These are phyloP conservation scores for Listrodromus nycthemerus DNA, from an alignment of 2,888 invertebrate genomes.

Conservation along the genomic window DNA sequence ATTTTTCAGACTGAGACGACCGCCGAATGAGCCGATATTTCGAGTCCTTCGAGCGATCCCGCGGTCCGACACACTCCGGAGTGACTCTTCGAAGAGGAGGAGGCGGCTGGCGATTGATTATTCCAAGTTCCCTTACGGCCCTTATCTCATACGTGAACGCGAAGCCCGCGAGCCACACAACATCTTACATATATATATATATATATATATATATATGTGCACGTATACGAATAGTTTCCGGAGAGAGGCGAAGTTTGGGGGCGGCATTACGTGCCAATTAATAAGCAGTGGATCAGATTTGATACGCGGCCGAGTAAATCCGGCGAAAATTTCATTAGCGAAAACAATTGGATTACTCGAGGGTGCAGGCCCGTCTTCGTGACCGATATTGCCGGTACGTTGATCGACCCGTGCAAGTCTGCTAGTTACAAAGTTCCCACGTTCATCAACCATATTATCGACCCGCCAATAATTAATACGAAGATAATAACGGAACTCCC, in stretches of 20 bases:
- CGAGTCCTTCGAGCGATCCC: too few relatives aligned
- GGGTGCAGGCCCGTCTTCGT: conserved; percentile 6
- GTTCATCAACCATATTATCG: not conserved
- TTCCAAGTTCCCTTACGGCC: too few relatives aligned
- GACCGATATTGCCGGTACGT: conserved; percentile 58
- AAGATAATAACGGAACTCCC: not conserved
- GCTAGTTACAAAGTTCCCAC: not conserved
- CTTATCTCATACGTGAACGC: too few relatives aligned
- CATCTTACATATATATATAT: not conserved
- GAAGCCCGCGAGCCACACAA: not conserved
- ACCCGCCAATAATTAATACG: not conserved
- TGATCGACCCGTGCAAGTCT: not conserved
- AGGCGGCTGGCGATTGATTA: too few relatives aligned
- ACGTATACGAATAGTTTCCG: conserved; percentile 41
- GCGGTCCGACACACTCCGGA: too few relatives aligned
- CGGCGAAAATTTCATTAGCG: conserved; percentile 48
- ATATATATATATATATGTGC: not conserved
- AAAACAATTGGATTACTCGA: conserved; percentile 45
- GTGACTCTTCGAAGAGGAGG: too few relatives aligned
- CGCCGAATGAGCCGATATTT: too few relatives aligned
- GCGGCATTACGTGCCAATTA: conserved; percentile 21
- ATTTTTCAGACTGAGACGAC: too few relatives aligned
- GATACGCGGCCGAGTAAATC: conserved; percentile 43
- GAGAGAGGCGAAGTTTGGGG: conserved; percentile 35
- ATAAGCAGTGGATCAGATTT: conserved; percentile 56